Base-by-base conservation (phyloP, 2,797 vertebrate species). In the Xiphophorus birchmanni region DNA sequence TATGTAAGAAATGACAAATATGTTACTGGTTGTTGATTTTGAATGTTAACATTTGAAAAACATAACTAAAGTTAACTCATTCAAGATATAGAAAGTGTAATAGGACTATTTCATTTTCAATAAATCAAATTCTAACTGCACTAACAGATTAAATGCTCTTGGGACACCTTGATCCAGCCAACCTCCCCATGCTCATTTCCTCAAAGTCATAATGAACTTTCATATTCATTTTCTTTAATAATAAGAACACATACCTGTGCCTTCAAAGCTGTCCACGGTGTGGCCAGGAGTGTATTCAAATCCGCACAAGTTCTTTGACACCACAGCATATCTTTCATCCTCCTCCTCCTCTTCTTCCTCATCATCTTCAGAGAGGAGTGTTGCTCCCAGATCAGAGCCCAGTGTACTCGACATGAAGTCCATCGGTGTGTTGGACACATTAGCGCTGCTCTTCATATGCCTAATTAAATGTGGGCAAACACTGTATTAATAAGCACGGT, bases 391-490 rank as follows among this genome's bases (percentile, higher is more conserved):
- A 88, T 99, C 97, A 52, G 97, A 98, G 89, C 97, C 97, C 90
- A 99, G 94, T 52, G 96, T 96, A 83, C 96, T 96, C 58, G 98
- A 97, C 90, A 97, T 95, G 15, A 97, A 98, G 91, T 97, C 97
- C 90, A 98, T 92, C 0, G 97, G 97, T 77, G 96, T 94, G 91
- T 96, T 96, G 90, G 97, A 95, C 86, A 97, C 94, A 77, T 96
- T 97, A 80, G 96, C 96, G 93, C 96, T 97, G 95, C 96, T 97
- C 96, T 97, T 98, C 95, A 97, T 96, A 90, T 99, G 97, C 98
- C 98, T 99, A 91, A 75, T 86, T 44, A 75, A 85, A 86, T 85
- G 80, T 85, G 72, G 80, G 74, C 67, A 86, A 85, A 91, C 82
- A 88, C 0, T 42, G 29, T 78, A 86, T 89, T 86, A 89, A 76